Conservation (phyloP, 2,888 invertebrate species). For the Andricus curvator region DNA sequence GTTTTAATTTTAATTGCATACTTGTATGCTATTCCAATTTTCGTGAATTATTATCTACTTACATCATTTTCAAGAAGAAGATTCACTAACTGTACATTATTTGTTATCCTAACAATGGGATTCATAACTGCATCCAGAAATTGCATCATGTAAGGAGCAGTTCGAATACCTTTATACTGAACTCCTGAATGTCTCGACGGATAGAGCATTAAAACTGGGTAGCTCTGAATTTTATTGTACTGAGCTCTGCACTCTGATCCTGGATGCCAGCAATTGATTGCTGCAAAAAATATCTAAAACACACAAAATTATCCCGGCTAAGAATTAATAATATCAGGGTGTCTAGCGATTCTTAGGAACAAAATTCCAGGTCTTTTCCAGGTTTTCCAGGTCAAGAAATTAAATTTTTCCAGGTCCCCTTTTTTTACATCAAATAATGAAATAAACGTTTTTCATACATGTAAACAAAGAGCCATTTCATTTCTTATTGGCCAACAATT, state of each 20-base stretch:
- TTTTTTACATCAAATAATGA: no score
- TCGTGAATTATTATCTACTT: constrained; percentile 72
- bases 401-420: no score
- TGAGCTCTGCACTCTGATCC: constrained; percentile 89
- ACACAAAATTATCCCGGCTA: not conserved
- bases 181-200: constrained; percentile 83
- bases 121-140: constrained; percentile 87
- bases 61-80: constrained; percentile 86
- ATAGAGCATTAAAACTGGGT: constrained; percentile 92
- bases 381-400: no score
- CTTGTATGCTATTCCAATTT: not conserved
- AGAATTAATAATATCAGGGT: no score
- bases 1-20: not conserved
- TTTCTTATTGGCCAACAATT: no score
- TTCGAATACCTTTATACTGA: constrained; percentile 84
- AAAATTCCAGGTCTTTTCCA: no score
- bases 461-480: no score
- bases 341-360: no score
- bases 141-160: constrained; percentile 83
- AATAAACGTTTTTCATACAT: no score
- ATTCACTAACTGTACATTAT: constrained; percentile 82
- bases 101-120: constrained; percentile 85
- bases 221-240: constrained; percentile 85
- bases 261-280: constrained; percentile 96
- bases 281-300: constrained; percentile 88